phyloP scores from a whole-genome alignment of 2,888 invertebrate species.

The Oligia latruncula region DNA sequence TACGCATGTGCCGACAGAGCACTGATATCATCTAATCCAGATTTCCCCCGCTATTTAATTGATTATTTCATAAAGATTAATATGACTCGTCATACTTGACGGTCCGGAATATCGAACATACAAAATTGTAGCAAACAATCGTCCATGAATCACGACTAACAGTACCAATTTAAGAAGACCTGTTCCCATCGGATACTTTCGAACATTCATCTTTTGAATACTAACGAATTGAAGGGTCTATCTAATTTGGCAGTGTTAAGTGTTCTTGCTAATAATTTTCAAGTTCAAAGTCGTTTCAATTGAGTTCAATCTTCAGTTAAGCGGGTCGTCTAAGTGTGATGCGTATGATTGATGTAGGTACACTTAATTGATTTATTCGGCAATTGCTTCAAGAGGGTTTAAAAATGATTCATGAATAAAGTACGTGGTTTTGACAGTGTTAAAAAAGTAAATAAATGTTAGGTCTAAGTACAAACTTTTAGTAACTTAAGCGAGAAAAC shows the following conservation, averaged over 20 bases:
- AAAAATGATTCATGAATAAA: slow-evolving; percentile 27
- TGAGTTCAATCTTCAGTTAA: slow-evolving; percentile 71
- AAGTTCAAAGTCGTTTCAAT: slow-evolving; percentile 80
- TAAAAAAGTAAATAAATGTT: not conserved
- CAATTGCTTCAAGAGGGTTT: slow-evolving; percentile 42
- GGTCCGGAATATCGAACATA: slow-evolving; percentile 77
- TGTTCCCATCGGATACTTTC: slow-evolving; percentile 36
- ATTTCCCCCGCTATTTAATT: slow-evolving; percentile 87
- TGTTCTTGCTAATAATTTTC: slow-evolving; percentile 76
- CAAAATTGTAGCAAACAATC: slow-evolving; percentile 82
- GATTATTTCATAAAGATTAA: slow-evolving; percentile 89
- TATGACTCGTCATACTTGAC: slow-evolving; percentile 86
- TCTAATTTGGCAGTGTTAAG: slow-evolving; percentile 65
- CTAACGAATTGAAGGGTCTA: slow-evolving; percentile 59
- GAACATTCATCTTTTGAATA: slow-evolving; percentile 37
- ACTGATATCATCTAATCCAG: slow-evolving; percentile 88
- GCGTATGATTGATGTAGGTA: slow-evolving; percentile 61
- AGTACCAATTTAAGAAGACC: slow-evolving; percentile 69
- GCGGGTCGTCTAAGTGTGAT: slow-evolving; percentile 53
- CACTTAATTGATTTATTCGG: slow-evolving; percentile 55
- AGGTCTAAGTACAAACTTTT: not conserved
- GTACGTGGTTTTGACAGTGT: slow-evolving; percentile 25
- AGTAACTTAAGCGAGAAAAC: not conserved
- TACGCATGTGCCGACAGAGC: slow-evolving; percentile 86
- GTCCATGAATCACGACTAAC: slow-evolving; percentile 77